Percentiles rank a stretch among this genome's conserved stretches.
Evolutionary conservation across 35 echinoderm and acorn worm genomes (phyloP).

Genomic region (Ophioderma brevispina): DNA sequence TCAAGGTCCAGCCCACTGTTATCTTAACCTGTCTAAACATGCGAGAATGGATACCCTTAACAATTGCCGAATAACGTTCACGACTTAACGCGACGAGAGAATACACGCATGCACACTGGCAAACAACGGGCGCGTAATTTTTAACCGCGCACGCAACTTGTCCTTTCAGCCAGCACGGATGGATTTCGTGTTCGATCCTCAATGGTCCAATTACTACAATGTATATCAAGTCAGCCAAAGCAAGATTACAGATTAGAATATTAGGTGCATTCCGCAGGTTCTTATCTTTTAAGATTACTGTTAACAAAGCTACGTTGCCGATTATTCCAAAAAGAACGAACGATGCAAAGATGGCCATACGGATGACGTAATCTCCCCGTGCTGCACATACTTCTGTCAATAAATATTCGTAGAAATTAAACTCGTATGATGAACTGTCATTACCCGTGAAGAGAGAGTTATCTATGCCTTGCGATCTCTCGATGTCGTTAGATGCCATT

Average conservation of each 20-base stretch:
- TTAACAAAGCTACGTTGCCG: conserved; percentile 62
- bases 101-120: conserved; percentile 72
- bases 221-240: conserved; percentile 74
- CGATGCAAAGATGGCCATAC: conserved; percentile 21
- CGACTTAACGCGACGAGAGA: conserved; percentile 77
- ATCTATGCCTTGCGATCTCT: too few species aligned
- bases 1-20: neutral
- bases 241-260: conserved; percentile 75
- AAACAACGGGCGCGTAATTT: conserved; percentile 38
- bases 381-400: neutral
- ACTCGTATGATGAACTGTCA: too few species aligned
- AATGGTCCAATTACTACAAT: conserved; percentile 65
- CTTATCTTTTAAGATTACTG: conserved; percentile 48
- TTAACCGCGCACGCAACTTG: conserved; percentile 61
- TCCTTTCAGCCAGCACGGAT: conserved; percentile 46
- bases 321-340: conserved; percentile 60
- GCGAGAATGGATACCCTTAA: neutral
- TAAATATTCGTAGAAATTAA: too few species aligned
- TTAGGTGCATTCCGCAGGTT: conserved; percentile 74
- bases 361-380: neutral
- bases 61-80: conserved; percentile 64
- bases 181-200: conserved; percentile 60
- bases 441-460: too few species aligned
- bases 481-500: too few species aligned
- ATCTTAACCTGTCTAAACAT: neutral